A percentile compares a stretch with the other conserved stretches of the same genome.
phyloP scores from a whole-genome alignment of 1,140 invertebrate species.

The Papilio dardanus region DNA sequence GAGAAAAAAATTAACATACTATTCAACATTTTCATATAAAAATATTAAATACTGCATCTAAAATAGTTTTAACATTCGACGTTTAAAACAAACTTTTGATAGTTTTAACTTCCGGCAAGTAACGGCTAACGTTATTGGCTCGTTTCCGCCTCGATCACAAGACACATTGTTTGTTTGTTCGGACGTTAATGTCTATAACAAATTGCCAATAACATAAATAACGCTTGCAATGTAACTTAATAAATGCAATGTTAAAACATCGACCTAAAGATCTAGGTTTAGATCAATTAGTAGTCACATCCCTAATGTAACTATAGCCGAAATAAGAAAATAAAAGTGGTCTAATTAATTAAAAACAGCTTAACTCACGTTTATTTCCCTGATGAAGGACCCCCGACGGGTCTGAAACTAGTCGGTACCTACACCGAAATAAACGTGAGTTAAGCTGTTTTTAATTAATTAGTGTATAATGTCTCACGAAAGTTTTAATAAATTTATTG shows the following conservation, averaged over 20 bases:
- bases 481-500: no score
- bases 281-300: background rate
- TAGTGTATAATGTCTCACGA: no score
- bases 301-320: background rate
- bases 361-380: no score
- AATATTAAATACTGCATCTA: background rate
- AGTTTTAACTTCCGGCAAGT: conserved; percentile 12
- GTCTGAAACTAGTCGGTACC: no score
- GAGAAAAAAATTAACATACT: no score
- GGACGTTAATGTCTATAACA: conserved; percentile 10
- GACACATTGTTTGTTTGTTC: conserved; percentile 19
- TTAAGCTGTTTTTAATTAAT: no score
- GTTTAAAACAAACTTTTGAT: conserved; percentile 26
- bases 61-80: background rate
- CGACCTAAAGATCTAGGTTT: background rate
- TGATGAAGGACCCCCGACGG: no score
- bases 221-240: background rate
- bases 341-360: background rate
- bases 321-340: background rate
- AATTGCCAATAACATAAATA: conserved; percentile 16
- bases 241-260: background rate
- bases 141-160: conserved; percentile 17
- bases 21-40: background rate
- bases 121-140: conserved; percentile 13
- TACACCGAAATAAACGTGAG: no score